Base-by-base conservation (phyloP, 2,113 vertebrate species). In the Halichoeres trimaculatus region DNA sequence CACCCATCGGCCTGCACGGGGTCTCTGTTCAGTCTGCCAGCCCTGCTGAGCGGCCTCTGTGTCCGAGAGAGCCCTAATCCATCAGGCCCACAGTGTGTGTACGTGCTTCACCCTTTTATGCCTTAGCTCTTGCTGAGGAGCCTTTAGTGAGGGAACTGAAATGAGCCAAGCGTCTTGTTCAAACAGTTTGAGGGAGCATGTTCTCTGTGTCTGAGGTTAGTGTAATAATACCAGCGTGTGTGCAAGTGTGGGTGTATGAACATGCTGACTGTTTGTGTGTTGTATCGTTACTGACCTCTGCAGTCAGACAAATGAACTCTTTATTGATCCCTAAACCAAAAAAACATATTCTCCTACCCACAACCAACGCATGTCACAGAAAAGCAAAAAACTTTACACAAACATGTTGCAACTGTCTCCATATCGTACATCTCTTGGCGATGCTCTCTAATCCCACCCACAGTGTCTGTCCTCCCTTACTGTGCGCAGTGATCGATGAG, bases 21-120 rank as follows among this genome's bases (percentile, higher is more conserved):
- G 90, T 92, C 90, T 93, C 90, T 91, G 90, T 91, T 93, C 85
- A 74, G 84, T 88, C 86, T 85, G 88, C 86, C 90, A 84, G 67
- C n/a, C 90, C 89, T 65, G 88, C 88, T 85, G 90, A 87, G 90
- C 86, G 74, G 80, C 70, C 88, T 83, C 88, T 69, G 83, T 50
- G 60, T 84, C 62, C 13, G 43, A 61, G 77, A 87, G 79, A 85
- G 86, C 67, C 72, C 13, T 63, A 74, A 90, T 91, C 85, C 88
- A 88, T 89, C 89, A 88, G 70, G 50, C 61, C 82, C 78, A 30
- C 83, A 38, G 69, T 71, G 81, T 87, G 84, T 77, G 78, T 84
- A 69, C 22, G 52, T 74, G 70, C 70, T 65, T 71, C 10, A 17
- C 76, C 80, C 75, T 86, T 87, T 87, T 77, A 86, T 87, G 81